Base-by-base conservation (phyloP, 2,888 invertebrate species). In the Pseudeuparius sepicola region DNA sequence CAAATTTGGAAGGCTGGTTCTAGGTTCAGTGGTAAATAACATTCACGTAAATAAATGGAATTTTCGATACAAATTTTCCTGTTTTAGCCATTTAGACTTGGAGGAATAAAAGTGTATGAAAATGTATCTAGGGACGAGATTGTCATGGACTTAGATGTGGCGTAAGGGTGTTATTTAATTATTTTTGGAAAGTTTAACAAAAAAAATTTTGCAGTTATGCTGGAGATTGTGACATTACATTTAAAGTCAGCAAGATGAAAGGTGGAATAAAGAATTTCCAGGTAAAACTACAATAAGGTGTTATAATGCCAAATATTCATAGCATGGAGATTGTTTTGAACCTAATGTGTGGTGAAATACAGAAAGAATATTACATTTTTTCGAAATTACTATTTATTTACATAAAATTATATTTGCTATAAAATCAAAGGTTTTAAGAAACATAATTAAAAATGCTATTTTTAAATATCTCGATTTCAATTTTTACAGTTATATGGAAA, bases 61-160 rank as follows among this genome's bases (percentile, higher is more conserved):
- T n/a, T n/a, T n/a, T n/a, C n/a, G n/a, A n/a, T n/a, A n/a, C n/a
- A n/a, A n/a, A n/a, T n/a, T n/a, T n/a, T n/a, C n/a, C n/a, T 26
- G 31, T 42, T 69, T 9, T 63, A 88, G 87, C 93, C 96, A 14
- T 83, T 90, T 3, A 75, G 93, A 48, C 78, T 94, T 49, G 89
- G 92, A 40, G 94, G 94, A 27, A 79, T 96, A 4, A 93, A 94
- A 68, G 92, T 94, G 11, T 97, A 96, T 60, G 90, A 92, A 50
- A 87, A 93, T 60, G 78, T 89, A 18, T 80, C 85, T 11, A 73
- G 96, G 59, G 71, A 87, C 68, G 93, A 96, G 69, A 92, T 97
- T 49, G 88, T 96, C 51, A 81, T 98, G 78, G 97, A 98, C 63
- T 66, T 94, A 51, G 96, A 97, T 65, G 66, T 97, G 37, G 83